Conservation (phyloP, 2,797 vertebrate genomes). For the Florisuga fusca region DNA sequence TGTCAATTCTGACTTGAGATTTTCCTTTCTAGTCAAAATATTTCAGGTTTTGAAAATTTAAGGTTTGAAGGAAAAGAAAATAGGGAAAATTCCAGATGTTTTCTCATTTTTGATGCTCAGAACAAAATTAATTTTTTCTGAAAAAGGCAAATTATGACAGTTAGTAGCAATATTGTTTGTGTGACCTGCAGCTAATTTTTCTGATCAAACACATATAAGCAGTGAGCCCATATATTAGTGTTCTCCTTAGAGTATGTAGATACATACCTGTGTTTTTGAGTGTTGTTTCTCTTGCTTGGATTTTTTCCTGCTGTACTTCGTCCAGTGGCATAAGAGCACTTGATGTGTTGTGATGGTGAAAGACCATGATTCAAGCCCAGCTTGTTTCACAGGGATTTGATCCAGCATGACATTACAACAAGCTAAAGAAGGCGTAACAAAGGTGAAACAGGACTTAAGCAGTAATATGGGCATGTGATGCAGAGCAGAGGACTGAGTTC, state of each 20-base stretch:
- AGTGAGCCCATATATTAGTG: neutral
- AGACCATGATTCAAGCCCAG: neutral
- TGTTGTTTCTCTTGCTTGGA: neutral
- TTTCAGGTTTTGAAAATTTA: neutral
- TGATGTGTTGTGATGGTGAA: neutral
- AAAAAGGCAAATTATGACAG: neutral
- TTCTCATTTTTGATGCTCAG: neutral
- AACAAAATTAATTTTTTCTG: neutral
- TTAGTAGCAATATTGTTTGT: neutral
- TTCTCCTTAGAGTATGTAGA: neutral
- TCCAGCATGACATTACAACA: neutral
- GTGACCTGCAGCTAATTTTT: constrained; percentile 15
- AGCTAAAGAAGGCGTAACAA: neutral
- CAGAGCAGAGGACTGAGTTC: neutral
- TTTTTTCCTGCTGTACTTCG: neutral
- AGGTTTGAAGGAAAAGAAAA: neutral
- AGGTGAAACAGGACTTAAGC: neutral
- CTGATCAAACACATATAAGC: neutral
- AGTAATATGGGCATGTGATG: rapidly evolving
- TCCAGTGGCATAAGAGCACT: neutral
- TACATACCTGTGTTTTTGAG: neutral
- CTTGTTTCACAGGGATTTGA: neutral
- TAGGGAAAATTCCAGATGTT: neutral
- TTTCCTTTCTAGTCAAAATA: neutral
- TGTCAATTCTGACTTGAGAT: neutral